Conservation (phyloP, 37 sponge, comb jelly and placozoan species). For the Ianthella basta region DNA sequence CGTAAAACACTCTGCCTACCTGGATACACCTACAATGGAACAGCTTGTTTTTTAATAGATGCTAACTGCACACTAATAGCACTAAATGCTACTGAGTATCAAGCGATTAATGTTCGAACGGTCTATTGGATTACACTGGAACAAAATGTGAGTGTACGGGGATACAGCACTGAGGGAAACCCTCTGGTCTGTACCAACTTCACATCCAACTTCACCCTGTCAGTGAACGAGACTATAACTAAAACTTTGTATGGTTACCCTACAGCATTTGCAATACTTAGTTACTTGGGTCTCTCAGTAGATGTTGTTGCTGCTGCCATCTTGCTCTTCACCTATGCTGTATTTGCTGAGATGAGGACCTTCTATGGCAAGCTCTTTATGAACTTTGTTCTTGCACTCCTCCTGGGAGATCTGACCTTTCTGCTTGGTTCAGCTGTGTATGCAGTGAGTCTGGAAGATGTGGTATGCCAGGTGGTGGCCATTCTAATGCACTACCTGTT, state of each 20-base stretch:
- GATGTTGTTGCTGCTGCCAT: conserved; percentile 43
- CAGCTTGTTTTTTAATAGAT: too few species aligned
- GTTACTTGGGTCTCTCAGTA: conserved; percentile 56
- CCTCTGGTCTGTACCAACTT: conserved; percentile 35
- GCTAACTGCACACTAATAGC: too few species aligned
- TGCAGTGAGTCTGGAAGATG: neutral
- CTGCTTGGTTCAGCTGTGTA: neutral
- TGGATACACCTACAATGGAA: too few species aligned
- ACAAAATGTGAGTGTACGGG: too few species aligned
- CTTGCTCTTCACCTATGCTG: conserved; percentile 45
- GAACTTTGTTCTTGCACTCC: conserved; percentile 37
- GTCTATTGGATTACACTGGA: too few species aligned
- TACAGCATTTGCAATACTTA: conserved; percentile 14
- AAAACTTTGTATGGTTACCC: too few species aligned
- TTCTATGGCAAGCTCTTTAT: conserved; percentile 48
- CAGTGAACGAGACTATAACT: neutral
- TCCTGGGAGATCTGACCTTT: conserved; percentile 34
- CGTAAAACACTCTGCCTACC: too few species aligned
- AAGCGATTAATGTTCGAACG: too few species aligned
- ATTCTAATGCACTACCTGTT: conserved; percentile 51
- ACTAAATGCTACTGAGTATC: too few species aligned
- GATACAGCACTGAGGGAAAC: neutral
- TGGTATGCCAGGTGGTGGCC: conserved; percentile 15
- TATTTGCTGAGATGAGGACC: conserved; percentile 55
- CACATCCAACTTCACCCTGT: neutral